A percentile compares a stretch with the other conserved stretches of the same genome.
phyloP scores from a whole-genome alignment of 2,113 vertebrate genomes.

The Poeciliopsis turrubarensis region DNA sequence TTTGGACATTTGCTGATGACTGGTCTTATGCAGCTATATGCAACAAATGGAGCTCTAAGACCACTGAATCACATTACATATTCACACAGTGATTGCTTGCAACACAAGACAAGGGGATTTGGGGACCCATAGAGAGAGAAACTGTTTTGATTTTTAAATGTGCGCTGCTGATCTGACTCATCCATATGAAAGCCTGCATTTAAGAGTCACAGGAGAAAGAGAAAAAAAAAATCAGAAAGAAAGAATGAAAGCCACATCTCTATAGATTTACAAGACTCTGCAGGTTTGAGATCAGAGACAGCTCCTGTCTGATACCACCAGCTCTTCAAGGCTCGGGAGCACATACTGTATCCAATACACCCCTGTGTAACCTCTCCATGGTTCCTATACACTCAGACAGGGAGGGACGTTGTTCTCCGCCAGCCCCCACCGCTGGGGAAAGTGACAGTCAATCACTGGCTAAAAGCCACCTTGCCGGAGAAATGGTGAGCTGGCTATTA shows the following conservation, averaged over 20 bases:
- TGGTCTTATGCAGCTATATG: conserved; percentile 10
- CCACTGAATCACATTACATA: conserved; percentile 58
- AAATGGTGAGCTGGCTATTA: conserved; percentile 44
- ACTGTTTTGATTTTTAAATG: conserved; percentile 74
- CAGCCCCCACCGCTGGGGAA: conserved; percentile 26
- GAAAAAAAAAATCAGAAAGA: not conserved
- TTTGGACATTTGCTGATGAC: not conserved
- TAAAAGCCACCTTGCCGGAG: conserved; percentile 51
- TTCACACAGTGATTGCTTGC: conserved; percentile 60
- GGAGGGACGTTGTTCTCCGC: conserved; percentile 51
- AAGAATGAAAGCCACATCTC: conserved; percentile 39
- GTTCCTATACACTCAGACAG: conserved; percentile 66
- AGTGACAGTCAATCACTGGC: conserved; percentile 68
- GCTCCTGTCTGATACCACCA: conserved; percentile 53
- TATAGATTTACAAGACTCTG: conserved; percentile 59
- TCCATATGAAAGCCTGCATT: conserved; percentile 72
- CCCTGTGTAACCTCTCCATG: conserved; percentile 70
- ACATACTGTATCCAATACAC: conserved; percentile 47
- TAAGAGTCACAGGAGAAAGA: conserved; percentile 53
- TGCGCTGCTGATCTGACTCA: conserved; percentile 71
- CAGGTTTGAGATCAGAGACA: conserved; percentile 71
- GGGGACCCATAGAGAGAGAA: conserved; percentile 48
- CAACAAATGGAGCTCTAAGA: conserved; percentile 45
- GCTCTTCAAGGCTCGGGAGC: conserved; percentile 60
- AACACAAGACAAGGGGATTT: conserved; percentile 57